Conservation (phyloP, 1,140 invertebrate species). For the Kradibia gibbosae region DNA sequence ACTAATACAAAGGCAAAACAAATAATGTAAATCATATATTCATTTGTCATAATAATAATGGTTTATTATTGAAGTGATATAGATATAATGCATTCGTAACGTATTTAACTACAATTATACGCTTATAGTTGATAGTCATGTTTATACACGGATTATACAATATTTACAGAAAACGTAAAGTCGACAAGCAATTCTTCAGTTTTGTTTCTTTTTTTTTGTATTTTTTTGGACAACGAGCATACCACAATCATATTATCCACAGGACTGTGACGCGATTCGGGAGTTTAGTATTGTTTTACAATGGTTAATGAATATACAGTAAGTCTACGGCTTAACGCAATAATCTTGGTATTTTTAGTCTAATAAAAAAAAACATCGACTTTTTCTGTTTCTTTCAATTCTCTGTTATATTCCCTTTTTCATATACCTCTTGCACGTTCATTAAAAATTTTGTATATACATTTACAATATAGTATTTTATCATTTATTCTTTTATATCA, state of each 20-base stretch:
- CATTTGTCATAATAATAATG: conserved; percentile 66
- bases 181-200: conserved; percentile 63
- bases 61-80: conserved; percentile 73
- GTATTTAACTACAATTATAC: conserved; percentile 72
- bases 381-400: conserved; percentile 5
- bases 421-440: neutral
- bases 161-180: conserved; percentile 69
- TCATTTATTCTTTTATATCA: conserved; percentile 19
- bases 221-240: conserved; percentile 65
- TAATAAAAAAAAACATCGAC: conserved; percentile 50
- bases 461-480: conserved; percentile 49
- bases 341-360: conserved; percentile 47
- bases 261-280: conserved; percentile 53
- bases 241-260: conserved; percentile 64
- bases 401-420: neutral
- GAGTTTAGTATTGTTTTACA: conserved; percentile 48
- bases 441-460: conserved; percentile 15
- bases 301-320: conserved; percentile 51
- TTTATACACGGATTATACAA: conserved; percentile 74
- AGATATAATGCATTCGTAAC: conserved; percentile 72
- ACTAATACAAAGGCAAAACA: neutral
- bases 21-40: conserved; percentile 30
- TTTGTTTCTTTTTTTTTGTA: conserved; percentile 55
- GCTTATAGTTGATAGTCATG: conserved; percentile 69
- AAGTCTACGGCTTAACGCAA: conserved; percentile 45